phyloP scores from a whole-genome alignment of 1,140 invertebrate genomes.

The Mercenaria mercenaria region DNA sequence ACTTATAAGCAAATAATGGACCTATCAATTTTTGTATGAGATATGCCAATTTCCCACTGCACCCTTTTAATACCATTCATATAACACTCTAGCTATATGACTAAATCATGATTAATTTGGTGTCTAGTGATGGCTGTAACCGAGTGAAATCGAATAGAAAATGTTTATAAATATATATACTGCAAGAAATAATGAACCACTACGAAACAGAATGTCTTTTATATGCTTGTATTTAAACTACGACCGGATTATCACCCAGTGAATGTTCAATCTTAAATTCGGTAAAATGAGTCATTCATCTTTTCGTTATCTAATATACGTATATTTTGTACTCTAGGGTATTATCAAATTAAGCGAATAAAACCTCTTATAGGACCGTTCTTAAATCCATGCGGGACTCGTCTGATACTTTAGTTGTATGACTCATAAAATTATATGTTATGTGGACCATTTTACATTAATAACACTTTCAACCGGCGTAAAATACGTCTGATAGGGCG shows the following conservation, averaged over 20 bases:
- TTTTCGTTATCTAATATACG: conserved; percentile 5
- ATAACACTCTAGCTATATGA: too few relatives aligned
- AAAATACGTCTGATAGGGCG: neutral
- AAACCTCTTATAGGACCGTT: neutral
- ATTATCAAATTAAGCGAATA: conserved; percentile 8
- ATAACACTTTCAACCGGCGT: neutral
- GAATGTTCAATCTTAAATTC: neutral
- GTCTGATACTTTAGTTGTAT: neutral
- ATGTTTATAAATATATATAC: neutral
- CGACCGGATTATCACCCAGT: neutral
- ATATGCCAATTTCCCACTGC: too few relatives aligned
- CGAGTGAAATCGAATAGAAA: neutral
- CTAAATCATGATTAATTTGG: too few relatives aligned
- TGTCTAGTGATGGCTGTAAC: too few relatives aligned
- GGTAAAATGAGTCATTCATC: neutral
- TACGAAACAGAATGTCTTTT: neutral
- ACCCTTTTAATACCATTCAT: too few relatives aligned
- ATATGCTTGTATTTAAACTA: neutral
- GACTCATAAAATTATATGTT: neutral
- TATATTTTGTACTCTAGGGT: neutral
- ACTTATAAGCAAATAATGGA: too few relatives aligned
- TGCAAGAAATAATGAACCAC: neutral
- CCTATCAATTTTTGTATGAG: too few relatives aligned
- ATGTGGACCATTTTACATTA: neutral
- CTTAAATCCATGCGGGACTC: neutral